A percentile compares a stretch with the other conserved stretches of the same genome.
phyloP scores from a whole-genome alignment of 2,888 invertebrate genomes.

The Tachina fera region DNA sequence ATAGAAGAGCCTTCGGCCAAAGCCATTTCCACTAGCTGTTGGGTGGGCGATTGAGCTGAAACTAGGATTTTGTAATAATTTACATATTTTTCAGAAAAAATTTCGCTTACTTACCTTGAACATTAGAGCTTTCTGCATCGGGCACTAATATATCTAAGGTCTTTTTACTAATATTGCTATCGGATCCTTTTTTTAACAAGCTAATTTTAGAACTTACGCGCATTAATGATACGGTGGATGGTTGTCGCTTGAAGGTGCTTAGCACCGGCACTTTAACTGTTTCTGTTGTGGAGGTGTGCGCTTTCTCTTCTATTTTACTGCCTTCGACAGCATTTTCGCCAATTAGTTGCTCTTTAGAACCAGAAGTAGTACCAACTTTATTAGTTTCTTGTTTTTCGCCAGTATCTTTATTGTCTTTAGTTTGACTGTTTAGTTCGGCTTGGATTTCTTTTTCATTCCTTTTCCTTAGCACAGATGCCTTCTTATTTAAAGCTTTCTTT shows the following conservation, averaged over 20 bases:
- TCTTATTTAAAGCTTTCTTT: conserved; percentile 56
- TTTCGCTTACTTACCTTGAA: conserved; percentile 72
- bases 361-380: neutral
- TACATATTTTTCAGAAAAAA: too few species aligned
- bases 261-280: conserved; percentile 48
- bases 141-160: conserved; percentile 70
- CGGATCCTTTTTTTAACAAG: conserved; percentile 78
- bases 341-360: conserved; percentile 34
- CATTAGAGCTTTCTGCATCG: conserved; percentile 69
- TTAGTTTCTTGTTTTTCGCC: neutral
- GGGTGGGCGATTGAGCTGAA: conserved; percentile 82
- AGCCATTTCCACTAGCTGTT: conserved; percentile 81
- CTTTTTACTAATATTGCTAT: conserved; percentile 79
- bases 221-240: conserved; percentile 78
- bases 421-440: conserved; percentile 23
- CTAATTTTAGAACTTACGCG: conserved; percentile 80
- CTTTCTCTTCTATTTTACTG: conserved; percentile 28
- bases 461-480: conserved; percentile 33
- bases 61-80: neutral
- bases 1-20: conserved; percentile 47
- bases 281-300: conserved; percentile 60
- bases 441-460: conserved; percentile 17
- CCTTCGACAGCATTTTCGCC: conserved; percentile 9
- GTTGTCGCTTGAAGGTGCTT: conserved; percentile 75
- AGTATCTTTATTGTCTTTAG: conserved; percentile 6